Evolutionary conservation across 2,888 invertebrate species (phyloP), one percentile per base, ranked within the genome.

Genomic region (Parnassius orleans): DNA sequence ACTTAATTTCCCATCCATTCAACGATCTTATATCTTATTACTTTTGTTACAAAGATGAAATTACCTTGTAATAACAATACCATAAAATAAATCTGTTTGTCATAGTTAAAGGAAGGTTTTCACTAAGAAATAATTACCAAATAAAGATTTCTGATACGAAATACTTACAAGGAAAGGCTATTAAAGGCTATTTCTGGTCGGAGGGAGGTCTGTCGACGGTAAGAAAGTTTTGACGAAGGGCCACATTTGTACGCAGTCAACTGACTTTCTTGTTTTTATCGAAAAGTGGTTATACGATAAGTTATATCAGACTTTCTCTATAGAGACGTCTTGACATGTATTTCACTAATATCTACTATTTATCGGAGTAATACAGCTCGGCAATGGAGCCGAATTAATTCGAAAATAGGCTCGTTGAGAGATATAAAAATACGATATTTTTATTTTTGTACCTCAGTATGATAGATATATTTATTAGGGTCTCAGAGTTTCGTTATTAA

Each of bases 11-110:
- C 57, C 24, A 9, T 47, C 24, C 11, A 48, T 46, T 41, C n/a
- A 42, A 10, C 24, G 55, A 56, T 55, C 44, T 54, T 51, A 15
- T 41, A 52, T 43, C 53, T 57, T 58, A 55, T 24, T 52, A 19
- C 53, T 14, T 41, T 42, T 10, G n/a, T 42, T 48, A 56, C 50
- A 60, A 15, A 48, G 53, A 44, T 44, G 48, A 50, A 50, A 54
- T 62, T 56, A 52, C 57, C 53, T 56, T 63, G 60, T 47, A 64
- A 60, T 68, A 65, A 66, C 57, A 59, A 56, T 60, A 65, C 58
- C 68, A 67, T 68, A 70, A 74, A 70, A 76, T 74, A 77, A 78
- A 77, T 74, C 76, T 75, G 74, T 77, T 77, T 77, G 78, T 78
- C 76, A 75, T 76, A 76, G 72, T 71, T 67, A 65, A 66, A 51